phyloP scores from a whole-genome alignment of 92 coral and sea anemone genomes.

The Bergia puertoricense region DNA sequence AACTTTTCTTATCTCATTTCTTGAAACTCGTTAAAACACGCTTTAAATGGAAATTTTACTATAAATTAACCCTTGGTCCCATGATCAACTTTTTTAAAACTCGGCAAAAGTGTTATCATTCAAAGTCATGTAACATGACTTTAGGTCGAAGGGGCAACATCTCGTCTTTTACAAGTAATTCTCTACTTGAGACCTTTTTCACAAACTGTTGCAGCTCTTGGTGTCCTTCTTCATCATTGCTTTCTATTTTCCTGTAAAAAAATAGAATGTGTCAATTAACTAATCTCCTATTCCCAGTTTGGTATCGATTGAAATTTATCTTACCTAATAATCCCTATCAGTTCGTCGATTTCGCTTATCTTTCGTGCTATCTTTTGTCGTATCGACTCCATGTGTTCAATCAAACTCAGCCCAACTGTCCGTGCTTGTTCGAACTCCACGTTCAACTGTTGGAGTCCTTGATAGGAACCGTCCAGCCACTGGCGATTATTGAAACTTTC shows the following conservation, averaged over 20 bases:
- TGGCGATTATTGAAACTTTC: not conserved
- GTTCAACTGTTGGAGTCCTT: conserved; percentile 19
- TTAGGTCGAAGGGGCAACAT: not conserved
- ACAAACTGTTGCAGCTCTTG: conserved; percentile 38
- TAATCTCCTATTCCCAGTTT: not conserved
- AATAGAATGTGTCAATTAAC: not conserved
- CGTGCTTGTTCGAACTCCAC: conserved; percentile 23
- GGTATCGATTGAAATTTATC: not conserved
- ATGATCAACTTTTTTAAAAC: not conserved
- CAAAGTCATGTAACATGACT: not conserved
- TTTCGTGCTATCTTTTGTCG: conserved; percentile 38
- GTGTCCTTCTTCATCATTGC: conserved; percentile 31
- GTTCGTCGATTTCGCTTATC: conserved; percentile 42
- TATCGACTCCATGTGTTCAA: conserved; percentile 34
- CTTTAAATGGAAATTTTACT: not conserved
- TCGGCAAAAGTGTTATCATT: not conserved
- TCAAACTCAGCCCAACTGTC: conserved; percentile 9
- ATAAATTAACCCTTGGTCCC: not conserved
- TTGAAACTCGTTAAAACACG: too few relatives aligned
- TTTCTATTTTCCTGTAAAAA: conserved; percentile 30
- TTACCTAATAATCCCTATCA: conserved; percentile 43
- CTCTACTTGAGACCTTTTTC: conserved; percentile 30
- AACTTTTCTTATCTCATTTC: not conserved
- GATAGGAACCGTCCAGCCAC: conserved; percentile 27
- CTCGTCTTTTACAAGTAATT: conserved; percentile 5